Evolutionary conservation across 2,113 vertebrate species (phyloP).

Genomic region (Leptobrachium leishanense): DNA sequence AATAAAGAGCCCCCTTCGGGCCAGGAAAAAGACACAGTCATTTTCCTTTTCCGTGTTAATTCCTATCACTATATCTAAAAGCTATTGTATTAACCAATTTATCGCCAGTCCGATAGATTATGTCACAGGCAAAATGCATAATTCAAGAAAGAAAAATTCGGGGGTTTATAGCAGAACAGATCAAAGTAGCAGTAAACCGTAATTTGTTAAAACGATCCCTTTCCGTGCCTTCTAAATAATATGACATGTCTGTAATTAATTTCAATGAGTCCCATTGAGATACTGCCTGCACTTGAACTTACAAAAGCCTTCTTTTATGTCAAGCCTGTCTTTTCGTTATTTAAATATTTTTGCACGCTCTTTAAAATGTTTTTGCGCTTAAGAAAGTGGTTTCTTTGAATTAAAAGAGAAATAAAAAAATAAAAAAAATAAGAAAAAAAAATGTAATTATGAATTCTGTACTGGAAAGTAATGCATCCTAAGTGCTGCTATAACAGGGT

Average conservation of each 20-base stretch:
- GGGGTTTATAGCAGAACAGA: conserved; percentile 22
- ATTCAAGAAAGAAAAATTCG: neutral
- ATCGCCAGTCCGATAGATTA: neutral
- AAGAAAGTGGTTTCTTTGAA: conserved; percentile 49
- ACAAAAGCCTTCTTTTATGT: conserved; percentile 40
- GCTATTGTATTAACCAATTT: neutral
- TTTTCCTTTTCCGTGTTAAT: neutral
- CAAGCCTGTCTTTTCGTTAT: conserved; percentile 40
- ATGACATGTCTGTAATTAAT: conserved; percentile 24
- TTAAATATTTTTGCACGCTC: neutral
- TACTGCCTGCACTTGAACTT: conserved; percentile 46
- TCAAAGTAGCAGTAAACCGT: conserved; percentile 43
- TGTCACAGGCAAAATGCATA: neutral
- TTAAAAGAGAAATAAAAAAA: conserved; percentile 46
- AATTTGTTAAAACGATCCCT: conserved; percentile 33
- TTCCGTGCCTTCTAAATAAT: conserved; percentile 35
- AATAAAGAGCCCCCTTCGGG: neutral
- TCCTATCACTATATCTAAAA: neutral
- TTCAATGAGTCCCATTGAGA: conserved; percentile 30
- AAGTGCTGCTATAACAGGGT: conserved; percentile 36
- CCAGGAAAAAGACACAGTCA: neutral
- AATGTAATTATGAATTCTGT: conserved; percentile 46
- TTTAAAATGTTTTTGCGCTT: conserved; percentile 36
- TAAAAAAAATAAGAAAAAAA: conserved; percentile 42
- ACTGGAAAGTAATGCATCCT: conserved; percentile 44